phyloP scores from a whole-genome alignment of 2,888 invertebrate genomes.

The Vannuccia rotundouncinata region DNA sequence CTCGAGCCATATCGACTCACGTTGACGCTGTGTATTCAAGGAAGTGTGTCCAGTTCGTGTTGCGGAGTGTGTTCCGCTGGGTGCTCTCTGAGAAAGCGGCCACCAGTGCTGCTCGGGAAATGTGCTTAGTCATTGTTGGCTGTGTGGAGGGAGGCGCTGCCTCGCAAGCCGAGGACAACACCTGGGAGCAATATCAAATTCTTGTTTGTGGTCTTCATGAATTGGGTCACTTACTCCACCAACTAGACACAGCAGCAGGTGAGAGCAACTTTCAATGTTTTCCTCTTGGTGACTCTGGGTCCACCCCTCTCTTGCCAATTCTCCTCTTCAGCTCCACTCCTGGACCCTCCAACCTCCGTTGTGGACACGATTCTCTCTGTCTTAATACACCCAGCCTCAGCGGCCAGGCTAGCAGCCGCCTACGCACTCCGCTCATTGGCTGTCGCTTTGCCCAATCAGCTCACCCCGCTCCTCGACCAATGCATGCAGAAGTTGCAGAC shows the following conservation, averaged over 20 bases:
- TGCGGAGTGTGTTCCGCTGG: slow-evolving; percentile 81
- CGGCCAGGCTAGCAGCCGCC: slow-evolving; percentile 83
- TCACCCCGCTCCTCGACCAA: slow-evolving; percentile 80
- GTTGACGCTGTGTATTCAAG: slow-evolving; percentile 95
- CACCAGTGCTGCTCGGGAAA: slow-evolving; percentile 79
- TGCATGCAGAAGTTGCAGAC: slow-evolving; percentile 56
- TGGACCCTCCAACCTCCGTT: slow-evolving; percentile 47
- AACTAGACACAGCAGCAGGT: slow-evolving; percentile 81
- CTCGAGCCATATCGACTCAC: slow-evolving; percentile 83
- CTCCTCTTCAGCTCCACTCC: slow-evolving; percentile 28
- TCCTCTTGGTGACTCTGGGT: background rate
- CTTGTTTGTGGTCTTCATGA: slow-evolving; percentile 77
- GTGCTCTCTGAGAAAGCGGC: slow-evolving; percentile 95
- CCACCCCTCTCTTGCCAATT: background rate
- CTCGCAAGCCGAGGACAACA: background rate
- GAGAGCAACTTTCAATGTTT: background rate
- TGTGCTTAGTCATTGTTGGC: slow-evolving; percentile 73
- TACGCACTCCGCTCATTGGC: slow-evolving; percentile 88
- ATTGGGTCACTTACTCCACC: slow-evolving; percentile 77
- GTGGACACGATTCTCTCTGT: slow-evolving; percentile 74
- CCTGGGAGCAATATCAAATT: background rate
- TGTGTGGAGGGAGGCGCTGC: slow-evolving; percentile 2
- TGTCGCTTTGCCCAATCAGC: slow-evolving; percentile 84
- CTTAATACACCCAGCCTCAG: slow-evolving; percentile 83
- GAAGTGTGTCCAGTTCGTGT: slow-evolving; percentile 89